These are phyloP conservation scores for Lonchura striata DNA, from an alignment of 2,113 vertebrate genomes.

Conservation along the genomic window DNA sequence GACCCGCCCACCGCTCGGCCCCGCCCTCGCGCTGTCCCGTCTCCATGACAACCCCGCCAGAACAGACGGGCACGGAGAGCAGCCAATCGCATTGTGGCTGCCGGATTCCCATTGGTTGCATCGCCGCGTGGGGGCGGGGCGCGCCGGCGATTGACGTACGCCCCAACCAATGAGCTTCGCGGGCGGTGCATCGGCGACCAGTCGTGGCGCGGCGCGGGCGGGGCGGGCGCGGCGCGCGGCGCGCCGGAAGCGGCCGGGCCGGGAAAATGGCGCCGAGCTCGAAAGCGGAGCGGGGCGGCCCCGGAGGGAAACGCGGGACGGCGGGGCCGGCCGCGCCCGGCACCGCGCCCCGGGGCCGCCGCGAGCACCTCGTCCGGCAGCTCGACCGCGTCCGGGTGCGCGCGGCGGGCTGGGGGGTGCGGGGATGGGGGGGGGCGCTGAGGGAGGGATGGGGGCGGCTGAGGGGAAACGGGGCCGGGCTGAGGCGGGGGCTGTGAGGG, in stretches of 20 bases:
- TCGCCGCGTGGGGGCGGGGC: rapidly evolving
- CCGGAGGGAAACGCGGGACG: neutral
- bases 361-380: too few relatives aligned
- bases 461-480: too few relatives aligned
- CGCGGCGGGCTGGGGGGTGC: too few relatives aligned
- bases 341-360: too few relatives aligned
- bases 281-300: neutral
- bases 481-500: too few relatives aligned
- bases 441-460: too few relatives aligned
- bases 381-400: too few relatives aligned
- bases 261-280: neutral
- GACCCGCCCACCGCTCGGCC: rapidly evolving
- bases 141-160: rapidly evolving
- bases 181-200: neutral
- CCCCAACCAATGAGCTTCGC: neutral
- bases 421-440: too few relatives aligned
- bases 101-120: rapidly evolving
- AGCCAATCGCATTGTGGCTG: neutral
- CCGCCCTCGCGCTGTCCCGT: neutral
- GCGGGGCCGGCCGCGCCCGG: too few relatives aligned
- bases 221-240: neutral
- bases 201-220: neutral
- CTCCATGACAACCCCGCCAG: neutral
- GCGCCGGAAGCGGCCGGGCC: neutral
- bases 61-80: neutral